Percentiles rank a stretch among this genome's conserved stretches.
These are phyloP conservation scores for Lochmaea crataegi DNA, from an alignment of 2,888 invertebrate species.

Conservation along the genomic window DNA sequence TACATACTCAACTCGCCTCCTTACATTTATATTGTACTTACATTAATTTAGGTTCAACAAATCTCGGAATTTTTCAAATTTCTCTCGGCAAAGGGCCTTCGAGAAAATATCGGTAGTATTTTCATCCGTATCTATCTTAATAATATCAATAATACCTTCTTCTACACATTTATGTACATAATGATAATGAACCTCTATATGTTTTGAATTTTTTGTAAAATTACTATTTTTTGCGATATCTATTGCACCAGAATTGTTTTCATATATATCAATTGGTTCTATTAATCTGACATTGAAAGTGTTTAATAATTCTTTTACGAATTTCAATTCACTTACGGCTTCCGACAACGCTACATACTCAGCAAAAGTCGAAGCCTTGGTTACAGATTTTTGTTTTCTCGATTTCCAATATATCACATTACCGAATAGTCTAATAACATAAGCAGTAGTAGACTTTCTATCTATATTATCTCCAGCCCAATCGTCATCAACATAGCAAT, in stretches of 20 bases:
- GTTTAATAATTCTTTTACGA: constrained; percentile 21
- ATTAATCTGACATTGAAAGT: constrained; percentile 12
- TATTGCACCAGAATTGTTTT: not conserved
- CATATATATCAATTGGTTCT: not conserved
- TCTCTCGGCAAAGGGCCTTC: no score
- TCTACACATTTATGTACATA: no score
- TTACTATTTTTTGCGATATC: not conserved
- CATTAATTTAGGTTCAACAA: no score
- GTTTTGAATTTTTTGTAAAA: not conserved
- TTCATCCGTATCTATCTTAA: not conserved
- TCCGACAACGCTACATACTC: constrained; percentile 52
- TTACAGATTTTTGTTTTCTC: constrained; percentile 49
- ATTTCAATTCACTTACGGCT: constrained; percentile 23
- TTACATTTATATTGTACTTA: not conserved
- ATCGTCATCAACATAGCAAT: constrained; percentile 37
- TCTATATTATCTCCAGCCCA: constrained; percentile 40
- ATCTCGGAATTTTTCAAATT: no score
- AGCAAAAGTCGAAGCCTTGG: constrained; percentile 42
- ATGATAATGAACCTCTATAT: no score
- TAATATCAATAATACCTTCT: not conserved
- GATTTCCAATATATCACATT: constrained; percentile 52
- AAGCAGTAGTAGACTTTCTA: constrained; percentile 46
- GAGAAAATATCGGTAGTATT: not conserved
- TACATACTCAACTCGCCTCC: no score
- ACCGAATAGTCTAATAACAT: constrained; percentile 49